Evolutionary conservation across 2,797 vertebrate species (phyloP), one percentile per base, ranked within the genome.

Genomic region (Pseudomugil tenellus): DNA sequence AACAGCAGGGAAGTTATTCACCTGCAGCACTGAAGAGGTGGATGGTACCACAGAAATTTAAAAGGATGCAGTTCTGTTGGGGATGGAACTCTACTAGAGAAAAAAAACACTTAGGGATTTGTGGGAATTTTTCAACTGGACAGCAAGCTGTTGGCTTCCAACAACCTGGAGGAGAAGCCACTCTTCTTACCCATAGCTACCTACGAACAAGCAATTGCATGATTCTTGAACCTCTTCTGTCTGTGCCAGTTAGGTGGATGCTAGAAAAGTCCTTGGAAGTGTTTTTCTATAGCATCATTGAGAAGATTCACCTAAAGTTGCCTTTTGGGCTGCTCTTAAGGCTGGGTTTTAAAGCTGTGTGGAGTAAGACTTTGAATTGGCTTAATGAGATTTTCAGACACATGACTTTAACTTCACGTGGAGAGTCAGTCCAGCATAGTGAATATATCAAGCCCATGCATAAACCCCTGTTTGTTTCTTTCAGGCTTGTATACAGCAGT

Each of bases 291-390:
- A 67, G 67, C 68, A 74, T 72, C 63, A 71, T 67, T 83, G 85
- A 86, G 77, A 46, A 83, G 83, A 85, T 86, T 88, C 76, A 75
- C 84, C 66, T 54, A 52, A 79, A 64, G 61, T 83, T 76, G 70
- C 88, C 76, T 43, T 83, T 69, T 86, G 79, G 64, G 67, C 83
- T 46, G 77, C 76, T 72, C 83, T 81, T 91, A 89, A 84, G 77
- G 83, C 69, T 35, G 34, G 84, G 84, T 76, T 90, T 89, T 90
- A 73, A 77, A 77, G 70, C 67, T 57, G 74, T 79, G 69, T 70
- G 6, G 78, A 76, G 78, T 64, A 89, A 93, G 93, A 87, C 90
- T 84, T 77, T 82, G 85, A 93, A 93, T 92, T 89, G 92, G 89
- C 91, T 91, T 93, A 93, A 93, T 90, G 81, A 87, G 67, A 70